These are phyloP conservation scores for Drosophila seguyi DNA, from an alignment of 1,140 invertebrate species.

Conservation along the genomic window DNA sequence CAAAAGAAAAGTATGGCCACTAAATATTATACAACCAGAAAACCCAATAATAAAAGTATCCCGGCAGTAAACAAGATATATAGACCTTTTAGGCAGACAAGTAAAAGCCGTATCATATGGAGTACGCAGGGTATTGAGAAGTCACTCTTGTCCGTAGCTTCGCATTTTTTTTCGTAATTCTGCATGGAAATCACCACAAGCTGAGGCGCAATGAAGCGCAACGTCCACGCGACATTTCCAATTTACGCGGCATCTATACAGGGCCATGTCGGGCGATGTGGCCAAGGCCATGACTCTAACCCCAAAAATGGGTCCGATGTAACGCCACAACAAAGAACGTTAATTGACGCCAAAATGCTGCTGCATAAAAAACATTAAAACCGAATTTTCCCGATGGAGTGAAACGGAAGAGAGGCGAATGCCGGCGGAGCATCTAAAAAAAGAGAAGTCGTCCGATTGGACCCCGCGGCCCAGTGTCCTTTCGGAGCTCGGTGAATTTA, in stretches of 20 bases:
- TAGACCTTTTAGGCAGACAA: not conserved
- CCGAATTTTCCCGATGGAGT: not conserved
- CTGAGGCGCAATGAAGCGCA: conserved; percentile 72
- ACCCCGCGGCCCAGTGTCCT: conserved; percentile 51
- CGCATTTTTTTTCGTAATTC: conserved; percentile 18
- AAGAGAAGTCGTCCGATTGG: conserved; percentile 68
- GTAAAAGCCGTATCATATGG: not conserved
- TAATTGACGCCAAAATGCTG: conserved; percentile 82
- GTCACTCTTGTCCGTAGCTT: conserved; percentile 1
- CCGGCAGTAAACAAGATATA: not conserved
- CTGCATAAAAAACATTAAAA: conserved; percentile 42
- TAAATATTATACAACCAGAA: not conserved
- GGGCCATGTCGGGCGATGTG: conserved; percentile 51
- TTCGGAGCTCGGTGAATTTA: conserved; percentile 44
- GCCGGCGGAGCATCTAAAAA: conserved; percentile 47
- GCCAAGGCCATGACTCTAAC: conserved; percentile 48
- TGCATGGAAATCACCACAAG: conserved; percentile 39
- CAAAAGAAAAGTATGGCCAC: no score
- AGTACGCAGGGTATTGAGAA: conserved; percentile 18
- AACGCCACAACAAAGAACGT: conserved; percentile 84
- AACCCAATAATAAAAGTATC: not conserved
- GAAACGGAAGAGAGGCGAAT: conserved; percentile 19
- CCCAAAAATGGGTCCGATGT: conserved; percentile 80
- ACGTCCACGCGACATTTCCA: conserved; percentile 65
- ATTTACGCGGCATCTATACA: conserved; percentile 64